Base-by-base conservation (phyloP, 2,113 vertebrate genomes). In the Smithornis capensis region DNA sequence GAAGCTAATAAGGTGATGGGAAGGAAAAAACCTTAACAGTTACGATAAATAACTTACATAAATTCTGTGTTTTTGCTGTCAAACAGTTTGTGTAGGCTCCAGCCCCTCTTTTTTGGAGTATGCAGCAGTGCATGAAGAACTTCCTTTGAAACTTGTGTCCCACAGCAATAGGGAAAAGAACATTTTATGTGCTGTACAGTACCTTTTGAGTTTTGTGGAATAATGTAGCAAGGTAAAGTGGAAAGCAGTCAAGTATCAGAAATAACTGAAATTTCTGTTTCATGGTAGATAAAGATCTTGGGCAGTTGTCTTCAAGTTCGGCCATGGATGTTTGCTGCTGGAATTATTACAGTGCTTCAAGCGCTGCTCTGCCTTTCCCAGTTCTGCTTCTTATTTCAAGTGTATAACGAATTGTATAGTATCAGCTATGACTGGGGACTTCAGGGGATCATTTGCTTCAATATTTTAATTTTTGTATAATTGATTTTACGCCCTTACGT, bases 151-250 rank as follows among this genome's bases (percentile, higher is more conserved):
- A 45, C 37, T 84, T 2, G 1, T 35, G 21, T 87, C 21, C 19
- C 50, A 44, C 2, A 17, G 27, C 21, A 64, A 1, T 21, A 76
- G 63, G n/a, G 23, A 45, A 47, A 50, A 62, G 10, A 52, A 6
- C 4, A 14, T 42, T 73, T 64, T 37, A 6, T n/a, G 19, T 83
- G 28, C 15, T 0, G 0, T 37, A 22, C 4, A 7, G 9, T 57
- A 27, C 16, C n/a, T 83, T 86, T 49, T 93, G 45, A 62, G n/a
- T 68, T 60, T 4, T 14, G 13, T 89, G 74, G 37, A 65, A 28
- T 57, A 74, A 89, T 40, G 37, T 24, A 49, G 33, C 62, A 69
- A 60, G 49, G 64, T n/a, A 69, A 83, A 91, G 80, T 84, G 55
- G 24, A 89, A 87, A 91, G 19, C 57, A 73, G 0, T 44, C 29